Evolutionary conservation across 2,113 vertebrate genomes (phyloP).

Genomic region (Cephalopterus ornatus): DNA sequence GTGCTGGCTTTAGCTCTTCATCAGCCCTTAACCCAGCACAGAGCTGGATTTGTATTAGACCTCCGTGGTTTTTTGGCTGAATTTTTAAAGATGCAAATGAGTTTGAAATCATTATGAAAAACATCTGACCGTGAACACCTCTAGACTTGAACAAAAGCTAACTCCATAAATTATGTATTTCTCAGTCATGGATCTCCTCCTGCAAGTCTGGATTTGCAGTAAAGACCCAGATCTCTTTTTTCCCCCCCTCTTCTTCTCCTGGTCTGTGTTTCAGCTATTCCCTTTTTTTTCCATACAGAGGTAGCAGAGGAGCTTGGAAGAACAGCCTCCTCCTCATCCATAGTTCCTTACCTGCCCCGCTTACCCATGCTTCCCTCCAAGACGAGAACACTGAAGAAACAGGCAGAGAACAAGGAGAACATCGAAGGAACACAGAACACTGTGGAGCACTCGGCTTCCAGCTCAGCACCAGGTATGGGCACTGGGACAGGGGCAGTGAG

Average conservation of each 20-base stretch:
- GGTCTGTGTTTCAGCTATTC: neutral
- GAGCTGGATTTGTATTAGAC: neutral
- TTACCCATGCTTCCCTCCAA: constrained; percentile 93
- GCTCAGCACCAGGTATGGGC: constrained; percentile 75
- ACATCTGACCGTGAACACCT: neutral
- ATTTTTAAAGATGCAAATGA: neutral
- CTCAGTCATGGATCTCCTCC: neutral
- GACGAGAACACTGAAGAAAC: constrained; percentile 88
- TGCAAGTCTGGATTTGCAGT: neutral
- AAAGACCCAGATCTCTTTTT: neutral
- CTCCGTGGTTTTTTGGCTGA: neutral
- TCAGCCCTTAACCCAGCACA: neutral
- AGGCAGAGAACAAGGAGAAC: constrained; percentile 96
- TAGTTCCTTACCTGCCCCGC: constrained; percentile 82
- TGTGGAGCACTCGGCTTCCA: constrained; percentile 71
- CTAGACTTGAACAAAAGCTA: neutral
- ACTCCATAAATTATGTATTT: neutral
- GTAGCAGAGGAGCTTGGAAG: constrained; percentile 96
- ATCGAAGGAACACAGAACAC: constrained; percentile 86
- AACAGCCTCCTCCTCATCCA: constrained; percentile 84
- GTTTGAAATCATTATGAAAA: neutral
- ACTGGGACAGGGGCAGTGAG: neutral
- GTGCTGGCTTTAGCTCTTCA: neutral
- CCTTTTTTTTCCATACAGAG: constrained; percentile 72
- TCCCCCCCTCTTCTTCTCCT: neutral